phyloP scores from a whole-genome alignment of 2,888 invertebrate species.

The Neelides folsomi region DNA sequence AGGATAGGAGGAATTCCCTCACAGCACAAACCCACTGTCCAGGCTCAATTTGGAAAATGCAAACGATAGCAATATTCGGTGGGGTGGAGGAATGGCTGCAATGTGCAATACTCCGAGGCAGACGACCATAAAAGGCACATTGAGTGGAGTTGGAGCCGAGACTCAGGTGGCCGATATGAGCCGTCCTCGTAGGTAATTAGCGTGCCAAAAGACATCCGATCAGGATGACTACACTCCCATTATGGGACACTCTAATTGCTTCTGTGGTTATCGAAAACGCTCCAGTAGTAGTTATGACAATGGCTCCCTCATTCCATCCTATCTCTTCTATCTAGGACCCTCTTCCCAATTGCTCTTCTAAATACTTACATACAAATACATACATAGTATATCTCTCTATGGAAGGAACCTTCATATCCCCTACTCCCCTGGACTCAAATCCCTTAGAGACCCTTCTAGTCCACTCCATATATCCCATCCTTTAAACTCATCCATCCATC shows the following conservation, averaged over 20 bases:
- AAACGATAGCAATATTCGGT: slow-evolving; percentile 18
- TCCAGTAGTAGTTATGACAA: slow-evolving; percentile 12
- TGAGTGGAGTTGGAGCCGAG: slow-evolving; percentile 12
- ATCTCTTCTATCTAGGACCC: slow-evolving; percentile 1
- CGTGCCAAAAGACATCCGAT: slow-evolving; percentile 25
- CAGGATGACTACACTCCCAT: slow-evolving; percentile 21
- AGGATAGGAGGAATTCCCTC: not conserved
- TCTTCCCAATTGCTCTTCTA: not conserved
- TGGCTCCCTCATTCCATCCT: slow-evolving; percentile 9
- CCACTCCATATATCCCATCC: too few species aligned
- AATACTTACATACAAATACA: too few species aligned
- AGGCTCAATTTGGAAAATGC: slow-evolving; percentile 15
- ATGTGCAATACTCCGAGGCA: slow-evolving; percentile 18
- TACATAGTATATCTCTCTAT: too few species aligned
- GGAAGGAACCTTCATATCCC: too few species aligned
- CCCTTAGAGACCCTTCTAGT: too few species aligned
- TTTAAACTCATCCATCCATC: too few species aligned
- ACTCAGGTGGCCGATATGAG: slow-evolving; percentile 26
- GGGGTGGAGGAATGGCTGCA: slow-evolving; percentile 9
- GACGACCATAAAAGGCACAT: slow-evolving; percentile 21
- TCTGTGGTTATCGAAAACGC: slow-evolving; percentile 24
- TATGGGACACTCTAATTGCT: slow-evolving; percentile 27
- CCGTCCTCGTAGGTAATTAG: slow-evolving; percentile 19
- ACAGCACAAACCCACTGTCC: not conserved
- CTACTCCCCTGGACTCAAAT: too few species aligned